These are phyloP conservation scores for Melieria omissa DNA, from an alignment of 2,888 invertebrate species.

Conservation along the genomic window DNA sequence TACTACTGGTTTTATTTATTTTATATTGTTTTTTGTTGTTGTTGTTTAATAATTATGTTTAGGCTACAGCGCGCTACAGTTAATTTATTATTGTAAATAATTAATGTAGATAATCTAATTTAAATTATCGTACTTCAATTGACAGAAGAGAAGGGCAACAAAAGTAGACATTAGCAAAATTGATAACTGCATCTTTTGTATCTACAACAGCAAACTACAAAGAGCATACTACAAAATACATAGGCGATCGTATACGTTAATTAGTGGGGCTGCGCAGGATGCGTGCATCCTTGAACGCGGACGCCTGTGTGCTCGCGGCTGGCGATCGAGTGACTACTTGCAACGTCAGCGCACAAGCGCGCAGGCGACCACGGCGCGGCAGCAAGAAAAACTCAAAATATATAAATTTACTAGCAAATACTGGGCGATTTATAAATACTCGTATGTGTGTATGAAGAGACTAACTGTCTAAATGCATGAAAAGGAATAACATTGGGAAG, in stretches of 20 bases:
- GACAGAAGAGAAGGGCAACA: conserved; percentile 7
- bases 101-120: background rate
- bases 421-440: too few relatives aligned
- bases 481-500: background rate
- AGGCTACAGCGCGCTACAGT: conserved; percentile 46
- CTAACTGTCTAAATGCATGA: background rate
- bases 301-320: too few relatives aligned
- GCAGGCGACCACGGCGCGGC: too few relatives aligned
- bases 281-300: too few relatives aligned
- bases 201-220: conserved; percentile 42
- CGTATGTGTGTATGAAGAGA: too few relatives aligned
- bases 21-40: conserved; percentile 30
- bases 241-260: too few relatives aligned
- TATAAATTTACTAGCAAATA: too few relatives aligned
- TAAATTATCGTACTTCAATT: too few relatives aligned
- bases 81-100: conserved; percentile 34
- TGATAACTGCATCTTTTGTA: conserved; percentile 11
- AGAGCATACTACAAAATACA: background rate
- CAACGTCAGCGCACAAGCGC: too few relatives aligned
- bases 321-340: too few relatives aligned
- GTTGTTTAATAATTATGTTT: conserved; percentile 28
- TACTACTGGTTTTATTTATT: conserved; percentile 1
- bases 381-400: too few relatives aligned
- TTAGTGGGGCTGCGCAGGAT: too few relatives aligned
- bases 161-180: conserved; percentile 1